Conservation (phyloP, 1,140 invertebrate genomes). For the roundworm (Caenorhabditis elegans) region DNA sequence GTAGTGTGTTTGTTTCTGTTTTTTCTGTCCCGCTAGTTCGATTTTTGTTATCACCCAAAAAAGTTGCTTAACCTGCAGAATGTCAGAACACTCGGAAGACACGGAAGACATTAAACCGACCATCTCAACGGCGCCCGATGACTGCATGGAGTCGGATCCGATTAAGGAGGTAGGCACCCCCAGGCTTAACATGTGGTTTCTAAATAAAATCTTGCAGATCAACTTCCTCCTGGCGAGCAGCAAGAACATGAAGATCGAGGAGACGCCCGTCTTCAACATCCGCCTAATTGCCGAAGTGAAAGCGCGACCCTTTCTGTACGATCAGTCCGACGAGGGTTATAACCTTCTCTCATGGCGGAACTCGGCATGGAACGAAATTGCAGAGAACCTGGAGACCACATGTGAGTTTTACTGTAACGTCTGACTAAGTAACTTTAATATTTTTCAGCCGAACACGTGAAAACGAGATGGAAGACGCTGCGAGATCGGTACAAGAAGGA, state of each 20-base stretch:
- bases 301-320: constrained; percentile 26
- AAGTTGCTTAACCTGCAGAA: too few species aligned
- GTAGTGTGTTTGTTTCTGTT: neutral
- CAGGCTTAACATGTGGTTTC: too few species aligned
- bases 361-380: constrained; percentile 37
- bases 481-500: constrained; percentile 45
- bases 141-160: constrained; percentile 9
- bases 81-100: constrained; percentile 21
- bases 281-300: constrained; percentile 37
- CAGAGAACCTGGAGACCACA: neutral
- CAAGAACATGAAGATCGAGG: constrained; percentile 12
- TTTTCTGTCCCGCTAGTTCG: neutral
- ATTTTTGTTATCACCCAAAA: neutral
- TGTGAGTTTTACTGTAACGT: neutral
- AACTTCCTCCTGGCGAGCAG: constrained; percentile 21
- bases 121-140: neutral
- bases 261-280: constrained; percentile 38
- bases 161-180: constrained; percentile 1
- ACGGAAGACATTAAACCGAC: constrained; percentile 11
- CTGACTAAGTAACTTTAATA: neutral
- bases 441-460: constrained; percentile 35
- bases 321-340: constrained; percentile 38
- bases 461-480: constrained; percentile 45
- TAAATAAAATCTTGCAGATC: neutral
- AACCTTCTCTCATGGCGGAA: constrained; percentile 34